Percentiles rank a stretch among this genome's conserved stretches.
phyloP scores from a whole-genome alignment of 2,113 vertebrate species.

The Melanostigma gelatinosum region DNA sequence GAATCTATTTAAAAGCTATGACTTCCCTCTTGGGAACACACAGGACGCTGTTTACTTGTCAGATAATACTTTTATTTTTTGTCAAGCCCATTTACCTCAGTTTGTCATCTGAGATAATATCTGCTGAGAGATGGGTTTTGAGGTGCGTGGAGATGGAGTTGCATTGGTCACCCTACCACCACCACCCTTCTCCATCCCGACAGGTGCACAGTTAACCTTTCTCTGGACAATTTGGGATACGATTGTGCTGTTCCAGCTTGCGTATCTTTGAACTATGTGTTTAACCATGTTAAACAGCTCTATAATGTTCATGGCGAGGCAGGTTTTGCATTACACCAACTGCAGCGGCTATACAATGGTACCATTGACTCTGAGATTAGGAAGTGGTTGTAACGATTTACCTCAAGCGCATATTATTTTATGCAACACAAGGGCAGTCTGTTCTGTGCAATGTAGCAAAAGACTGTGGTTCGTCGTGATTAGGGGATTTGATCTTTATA shows the following conservation, averaged over 20 bases:
- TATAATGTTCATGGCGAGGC: slow-evolving; percentile 32
- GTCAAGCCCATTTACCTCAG: slow-evolving; percentile 51
- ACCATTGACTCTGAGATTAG: slow-evolving; percentile 62
- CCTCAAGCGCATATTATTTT: slow-evolving; percentile 43
- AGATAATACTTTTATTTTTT: slow-evolving; percentile 50
- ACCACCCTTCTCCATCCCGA: slow-evolving; percentile 37
- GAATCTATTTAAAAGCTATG: slow-evolving; percentile 42
- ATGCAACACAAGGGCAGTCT: slow-evolving; percentile 36
- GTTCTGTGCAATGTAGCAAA: slow-evolving; percentile 35
- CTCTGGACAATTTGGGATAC: slow-evolving; percentile 63
- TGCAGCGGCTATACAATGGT: slow-evolving; percentile 53
- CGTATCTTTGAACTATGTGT: slow-evolving; percentile 55
- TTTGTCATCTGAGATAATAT: slow-evolving; percentile 56
- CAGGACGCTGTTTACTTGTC: slow-evolving; percentile 27
- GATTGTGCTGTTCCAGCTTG: slow-evolving; percentile 63
- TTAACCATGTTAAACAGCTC: slow-evolving; percentile 64
- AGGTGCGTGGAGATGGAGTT: slow-evolving; percentile 40
- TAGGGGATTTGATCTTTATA: slow-evolving; percentile 26
- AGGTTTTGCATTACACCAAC: slow-evolving; percentile 69
- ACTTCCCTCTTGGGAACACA: slow-evolving; percentile 35
- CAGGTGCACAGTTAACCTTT: slow-evolving; percentile 78
- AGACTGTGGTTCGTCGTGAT: slow-evolving; percentile 37
- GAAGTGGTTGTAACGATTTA: slow-evolving; percentile 51
- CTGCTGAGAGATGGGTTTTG: slow-evolving; percentile 62
- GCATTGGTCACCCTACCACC: slow-evolving; percentile 42